Evolutionary conservation across 2,797 vertebrate genomes (phyloP), one percentile per base, ranked within the genome.

Genomic region (Euthynnus affinis): DNA sequence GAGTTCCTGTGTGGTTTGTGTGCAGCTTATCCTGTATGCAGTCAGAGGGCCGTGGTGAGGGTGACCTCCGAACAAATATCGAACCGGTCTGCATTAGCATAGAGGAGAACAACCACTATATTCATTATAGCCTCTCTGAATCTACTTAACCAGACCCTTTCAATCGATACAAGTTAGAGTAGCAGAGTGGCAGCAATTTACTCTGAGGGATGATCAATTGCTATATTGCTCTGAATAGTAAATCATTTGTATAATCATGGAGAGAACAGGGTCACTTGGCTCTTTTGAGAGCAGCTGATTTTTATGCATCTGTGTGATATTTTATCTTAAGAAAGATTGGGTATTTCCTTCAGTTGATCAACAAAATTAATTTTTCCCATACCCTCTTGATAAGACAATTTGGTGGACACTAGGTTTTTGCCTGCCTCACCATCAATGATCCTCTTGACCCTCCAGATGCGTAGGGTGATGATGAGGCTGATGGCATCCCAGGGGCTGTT

Each of bases 401-500:
- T 53, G 7, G 66, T 37, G 2, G 42, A 64, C 6, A 46, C 9
- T 40, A 4, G 9, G 14, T 44, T 61, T 74, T 78, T 32, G 23
- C 17, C 17, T 5, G 40, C 9, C 97, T 97, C 91, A 99, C 98
- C 98, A 4, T 99, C 98, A 71, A 99, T 97, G 92, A 99, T 98
- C 88, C 97, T 96, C 93, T 99, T 99, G 85, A 99, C 97, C 82
- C 98, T 96, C 98, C 98, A 99, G 84, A 99, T 97, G 37, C 98
- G 96, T 48, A 99, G 94, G 8, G 97, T 97, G 91, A 99, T 98
- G 90, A 99, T 98, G 88, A 99, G 98, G 92, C 98, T 99, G 94
- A 99, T 99, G 87, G 98, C 98, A 4, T 99, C 98, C 98, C 98
- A 99, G 0, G 98, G 98, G 90, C 98, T 99, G 94, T 96, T 97